Percentiles rank a stretch among this genome's conserved stretches.
Evolutionary conservation across 2,888 invertebrate species (phyloP).

Genomic region (Nematopogon swammerdamellus): DNA sequence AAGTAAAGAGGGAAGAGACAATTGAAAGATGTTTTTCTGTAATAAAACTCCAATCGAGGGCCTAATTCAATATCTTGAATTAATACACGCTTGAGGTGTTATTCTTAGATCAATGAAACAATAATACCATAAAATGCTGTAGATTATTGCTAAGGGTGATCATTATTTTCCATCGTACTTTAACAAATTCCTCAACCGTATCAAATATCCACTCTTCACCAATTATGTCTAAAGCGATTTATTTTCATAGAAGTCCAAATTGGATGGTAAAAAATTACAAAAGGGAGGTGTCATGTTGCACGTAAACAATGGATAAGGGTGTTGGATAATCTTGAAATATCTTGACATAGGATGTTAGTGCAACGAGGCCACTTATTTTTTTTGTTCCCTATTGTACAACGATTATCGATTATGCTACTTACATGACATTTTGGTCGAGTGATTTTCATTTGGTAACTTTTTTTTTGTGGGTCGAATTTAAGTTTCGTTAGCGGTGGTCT

Average conservation of each 20-base stretch:
- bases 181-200: not conserved
- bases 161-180: not conserved
- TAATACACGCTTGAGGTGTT: too few species aligned
- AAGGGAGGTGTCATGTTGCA: slow-evolving; percentile 2
- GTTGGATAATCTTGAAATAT: not conserved
- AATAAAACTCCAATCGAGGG: too few species aligned
- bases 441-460: not conserved
- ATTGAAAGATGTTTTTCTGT: too few species aligned
- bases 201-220: slow-evolving; percentile 1
- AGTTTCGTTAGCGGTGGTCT: too few species aligned
- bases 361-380: not conserved
- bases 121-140: too few species aligned
- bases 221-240: not conserved
- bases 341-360: not conserved
- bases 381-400: not conserved
- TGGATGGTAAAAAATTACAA: not conserved
- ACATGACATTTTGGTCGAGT: not conserved
- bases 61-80: too few species aligned
- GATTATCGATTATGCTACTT: not conserved
- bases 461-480: too few species aligned
- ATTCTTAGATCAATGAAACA: too few species aligned
- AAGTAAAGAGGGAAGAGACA: too few species aligned
- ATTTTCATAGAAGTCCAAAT: not conserved
- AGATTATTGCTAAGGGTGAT: too few species aligned
- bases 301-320: slow-evolving; percentile 5